These are phyloP conservation scores for Geophilus truncorum DNA, from an alignment of 2,888 invertebrate genomes.

Conservation along the genomic window DNA sequence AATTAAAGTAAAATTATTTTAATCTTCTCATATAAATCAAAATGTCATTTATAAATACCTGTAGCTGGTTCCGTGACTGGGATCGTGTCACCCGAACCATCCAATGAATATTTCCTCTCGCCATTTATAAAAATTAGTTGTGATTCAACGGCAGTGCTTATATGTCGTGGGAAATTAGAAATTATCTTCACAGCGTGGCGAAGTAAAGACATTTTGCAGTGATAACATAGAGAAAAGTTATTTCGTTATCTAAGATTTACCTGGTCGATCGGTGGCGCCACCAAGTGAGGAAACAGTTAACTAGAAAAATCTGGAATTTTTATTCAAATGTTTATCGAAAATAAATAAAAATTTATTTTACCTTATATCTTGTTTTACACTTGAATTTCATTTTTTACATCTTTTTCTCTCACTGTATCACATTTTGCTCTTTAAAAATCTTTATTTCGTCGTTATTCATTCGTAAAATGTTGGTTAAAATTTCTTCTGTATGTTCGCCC, in stretches of 20 bases:
- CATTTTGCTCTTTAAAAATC: not conserved
- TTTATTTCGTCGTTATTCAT: not conserved
- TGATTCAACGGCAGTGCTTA: not conserved
- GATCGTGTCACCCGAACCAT: constrained; percentile 34
- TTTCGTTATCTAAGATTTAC: too few relatives aligned
- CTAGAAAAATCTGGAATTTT: too few relatives aligned
- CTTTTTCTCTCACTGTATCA: not conserved
- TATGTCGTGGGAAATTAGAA: too few relatives aligned
- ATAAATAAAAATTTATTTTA: not conserved
- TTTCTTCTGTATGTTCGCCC: not conserved
- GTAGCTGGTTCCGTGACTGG: constrained; percentile 42
- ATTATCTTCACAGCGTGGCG: too few relatives aligned
- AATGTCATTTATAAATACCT: constrained; percentile 35
- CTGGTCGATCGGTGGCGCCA: too few relatives aligned
- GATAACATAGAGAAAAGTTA: too few relatives aligned
- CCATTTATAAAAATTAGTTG: constrained; percentile 40
- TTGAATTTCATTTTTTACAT: too few relatives aligned
- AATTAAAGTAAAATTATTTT: too few relatives aligned
- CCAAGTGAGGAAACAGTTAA: not conserved
- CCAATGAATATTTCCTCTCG: constrained; percentile 37
- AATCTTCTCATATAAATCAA: too few relatives aligned
- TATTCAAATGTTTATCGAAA: too few relatives aligned
- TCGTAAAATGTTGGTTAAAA: not conserved
- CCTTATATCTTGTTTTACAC: not conserved
- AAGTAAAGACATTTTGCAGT: too few relatives aligned